Evolutionary conservation across 2,797 vertebrate species (phyloP).

Genomic region (Sebastes oblongus): DNA sequence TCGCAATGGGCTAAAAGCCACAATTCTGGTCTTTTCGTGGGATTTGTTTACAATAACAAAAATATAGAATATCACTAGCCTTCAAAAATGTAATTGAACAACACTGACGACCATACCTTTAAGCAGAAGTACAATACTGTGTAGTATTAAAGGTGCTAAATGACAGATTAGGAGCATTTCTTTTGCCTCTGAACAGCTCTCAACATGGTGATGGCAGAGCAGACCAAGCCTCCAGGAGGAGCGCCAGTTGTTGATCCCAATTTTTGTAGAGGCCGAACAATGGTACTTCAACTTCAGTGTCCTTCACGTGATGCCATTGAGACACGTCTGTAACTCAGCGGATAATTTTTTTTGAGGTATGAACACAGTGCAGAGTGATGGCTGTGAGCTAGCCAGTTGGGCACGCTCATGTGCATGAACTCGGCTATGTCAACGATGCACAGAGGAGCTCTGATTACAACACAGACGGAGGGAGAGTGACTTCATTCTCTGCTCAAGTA

Average conservation of each 20-base stretch:
- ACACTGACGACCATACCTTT: no score
- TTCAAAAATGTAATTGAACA: background rate
- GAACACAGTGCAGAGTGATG: background rate
- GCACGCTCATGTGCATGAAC: background rate
- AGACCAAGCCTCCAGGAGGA: no score
- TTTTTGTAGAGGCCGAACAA: no score
- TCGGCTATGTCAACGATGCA: background rate
- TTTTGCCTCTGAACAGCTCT: background rate
- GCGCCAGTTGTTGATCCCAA: no score
- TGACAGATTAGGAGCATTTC: background rate
- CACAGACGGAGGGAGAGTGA: background rate
- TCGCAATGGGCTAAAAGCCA: background rate
- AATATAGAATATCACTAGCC: background rate
- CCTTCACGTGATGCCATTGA: no score
- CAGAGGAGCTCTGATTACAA: background rate
- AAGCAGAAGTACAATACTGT: no score
- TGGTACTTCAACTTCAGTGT: no score
- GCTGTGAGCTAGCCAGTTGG: no score
- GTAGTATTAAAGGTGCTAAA: background rate
- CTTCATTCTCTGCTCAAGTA: background rate
- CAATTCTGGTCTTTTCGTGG: background rate
- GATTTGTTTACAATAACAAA: background rate
- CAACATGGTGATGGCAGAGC: background rate
- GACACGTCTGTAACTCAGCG: no score
- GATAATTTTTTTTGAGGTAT: no score